A percentile compares a stretch with the other conserved stretches of the same genome.
Evolutionary conservation across 2,797 vertebrate species (phyloP).

Genomic region (Lindbergichthys nudifrons): DNA sequence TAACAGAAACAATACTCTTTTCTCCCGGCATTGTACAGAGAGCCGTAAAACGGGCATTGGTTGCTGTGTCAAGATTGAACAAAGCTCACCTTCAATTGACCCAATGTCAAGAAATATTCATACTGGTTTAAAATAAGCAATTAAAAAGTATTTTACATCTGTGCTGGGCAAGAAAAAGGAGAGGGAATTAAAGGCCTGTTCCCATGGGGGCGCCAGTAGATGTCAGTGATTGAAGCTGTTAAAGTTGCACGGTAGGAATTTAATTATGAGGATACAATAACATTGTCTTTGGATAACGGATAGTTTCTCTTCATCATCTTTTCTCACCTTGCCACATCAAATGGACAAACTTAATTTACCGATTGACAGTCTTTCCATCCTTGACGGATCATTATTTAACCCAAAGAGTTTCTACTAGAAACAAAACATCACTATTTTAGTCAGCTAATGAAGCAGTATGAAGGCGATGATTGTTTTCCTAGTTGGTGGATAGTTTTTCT

Average conservation of each 20-base stretch:
- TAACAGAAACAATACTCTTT: too few species aligned
- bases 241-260: background rate
- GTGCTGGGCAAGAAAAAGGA: too few species aligned
- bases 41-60: too few species aligned
- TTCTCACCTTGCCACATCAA: constrained; percentile 53
- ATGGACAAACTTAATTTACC: constrained; percentile 69
- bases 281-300: constrained; percentile 5
- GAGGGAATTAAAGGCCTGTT: too few species aligned
- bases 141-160: too few species aligned
- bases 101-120: too few species aligned
- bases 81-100: too few species aligned
- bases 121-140: too few species aligned
- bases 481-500: constrained; percentile 88
- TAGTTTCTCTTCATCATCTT: constrained; percentile 48
- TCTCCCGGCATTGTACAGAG: too few species aligned
- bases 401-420: constrained; percentile 31
- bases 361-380: constrained; percentile 59
- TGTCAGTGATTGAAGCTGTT: too few species aligned
- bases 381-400: constrained; percentile 54
- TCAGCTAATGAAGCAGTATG: constrained; percentile 87
- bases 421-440: constrained; percentile 62
- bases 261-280: background rate
- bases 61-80: too few species aligned
- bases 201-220: too few species aligned
- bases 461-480: constrained; percentile 86